These are phyloP conservation scores for Orussus abietinus DNA, from an alignment of 1,140 invertebrate genomes.

Conservation along the genomic window DNA sequence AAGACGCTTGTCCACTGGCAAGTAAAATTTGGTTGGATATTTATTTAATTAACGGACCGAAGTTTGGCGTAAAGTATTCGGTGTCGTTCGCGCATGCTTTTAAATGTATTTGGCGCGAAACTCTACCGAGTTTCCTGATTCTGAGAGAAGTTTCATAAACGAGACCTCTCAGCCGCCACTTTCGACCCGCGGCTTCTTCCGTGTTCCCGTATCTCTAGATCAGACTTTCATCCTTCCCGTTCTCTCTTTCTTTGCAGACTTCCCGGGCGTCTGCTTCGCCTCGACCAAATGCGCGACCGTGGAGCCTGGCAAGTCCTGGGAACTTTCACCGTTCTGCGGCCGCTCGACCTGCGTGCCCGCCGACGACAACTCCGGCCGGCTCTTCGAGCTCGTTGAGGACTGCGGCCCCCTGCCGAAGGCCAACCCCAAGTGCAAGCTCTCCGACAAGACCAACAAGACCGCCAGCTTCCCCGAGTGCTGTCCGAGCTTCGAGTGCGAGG, in stretches of 20 bases:
- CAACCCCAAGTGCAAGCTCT: conserved; percentile 82
- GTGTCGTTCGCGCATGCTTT: no score
- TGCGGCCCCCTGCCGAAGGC: conserved; percentile 80
- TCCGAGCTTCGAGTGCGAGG: conserved; percentile 79
- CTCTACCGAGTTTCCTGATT: no score
- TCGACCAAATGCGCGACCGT: conserved; percentile 84
- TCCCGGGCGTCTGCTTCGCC: conserved; percentile 84
- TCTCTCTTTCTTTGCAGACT: conserved; percentile 62
- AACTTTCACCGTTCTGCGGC: conserved; percentile 81
- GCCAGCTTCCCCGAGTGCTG: conserved; percentile 81
- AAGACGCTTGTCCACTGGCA: no score
- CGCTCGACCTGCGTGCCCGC: conserved; percentile 77
- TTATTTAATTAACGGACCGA: no score
- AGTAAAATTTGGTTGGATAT: no score
- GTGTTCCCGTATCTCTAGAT: no score
- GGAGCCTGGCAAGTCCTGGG: conserved; percentile 78
- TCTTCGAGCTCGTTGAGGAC: conserved; percentile 81
- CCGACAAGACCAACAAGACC: conserved; percentile 83
- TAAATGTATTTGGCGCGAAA: no score
- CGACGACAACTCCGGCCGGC: conserved; percentile 66
- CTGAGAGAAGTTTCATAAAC: no score
- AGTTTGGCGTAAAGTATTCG: no score
- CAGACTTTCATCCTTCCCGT: no score
- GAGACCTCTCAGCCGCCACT: no score
- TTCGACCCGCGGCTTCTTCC: no score